Conservation (phyloP, 1,140 invertebrate genomes). For the Globodera rostochiensis region DNA sequence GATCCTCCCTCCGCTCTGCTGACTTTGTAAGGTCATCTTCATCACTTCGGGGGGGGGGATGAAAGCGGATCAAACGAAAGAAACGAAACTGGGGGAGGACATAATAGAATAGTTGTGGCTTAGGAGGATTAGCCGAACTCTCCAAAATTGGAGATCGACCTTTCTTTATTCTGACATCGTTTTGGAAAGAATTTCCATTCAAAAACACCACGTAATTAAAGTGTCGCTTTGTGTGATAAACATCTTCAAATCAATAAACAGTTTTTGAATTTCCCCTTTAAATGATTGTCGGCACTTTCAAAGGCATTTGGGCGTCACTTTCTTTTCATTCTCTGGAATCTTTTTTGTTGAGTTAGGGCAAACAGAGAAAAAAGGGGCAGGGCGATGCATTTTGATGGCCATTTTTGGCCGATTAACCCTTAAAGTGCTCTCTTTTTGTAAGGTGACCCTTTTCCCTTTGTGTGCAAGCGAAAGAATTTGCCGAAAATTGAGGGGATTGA, state of each 20-base stretch:
- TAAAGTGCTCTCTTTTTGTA: background rate
- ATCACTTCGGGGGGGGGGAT: background rate
- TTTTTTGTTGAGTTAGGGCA: background rate
- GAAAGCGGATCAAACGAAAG: background rate
- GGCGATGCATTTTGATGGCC: background rate
- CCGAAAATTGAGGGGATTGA: background rate
- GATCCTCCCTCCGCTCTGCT: background rate
- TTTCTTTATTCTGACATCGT: too few relatives aligned
- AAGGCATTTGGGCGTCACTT: background rate
- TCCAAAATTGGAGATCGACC: background rate
- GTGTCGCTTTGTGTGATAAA: too few relatives aligned
- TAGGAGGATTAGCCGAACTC: background rate
- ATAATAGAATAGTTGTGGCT: background rate
- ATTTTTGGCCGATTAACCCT: background rate
- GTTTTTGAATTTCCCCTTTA: background rate
- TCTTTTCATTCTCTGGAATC: background rate
- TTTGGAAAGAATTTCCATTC: too few relatives aligned
- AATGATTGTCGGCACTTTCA: background rate
- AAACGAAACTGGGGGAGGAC: background rate
- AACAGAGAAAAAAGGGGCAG: background rate
- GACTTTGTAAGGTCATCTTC: constrained; percentile 2
- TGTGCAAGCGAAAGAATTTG: background rate
- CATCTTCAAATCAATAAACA: too few relatives aligned
- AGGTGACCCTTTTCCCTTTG: background rate
- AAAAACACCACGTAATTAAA: too few relatives aligned